These are phyloP conservation scores for Prorops nasuta DNA, from an alignment of 1,140 invertebrate species.

Conservation along the genomic window DNA sequence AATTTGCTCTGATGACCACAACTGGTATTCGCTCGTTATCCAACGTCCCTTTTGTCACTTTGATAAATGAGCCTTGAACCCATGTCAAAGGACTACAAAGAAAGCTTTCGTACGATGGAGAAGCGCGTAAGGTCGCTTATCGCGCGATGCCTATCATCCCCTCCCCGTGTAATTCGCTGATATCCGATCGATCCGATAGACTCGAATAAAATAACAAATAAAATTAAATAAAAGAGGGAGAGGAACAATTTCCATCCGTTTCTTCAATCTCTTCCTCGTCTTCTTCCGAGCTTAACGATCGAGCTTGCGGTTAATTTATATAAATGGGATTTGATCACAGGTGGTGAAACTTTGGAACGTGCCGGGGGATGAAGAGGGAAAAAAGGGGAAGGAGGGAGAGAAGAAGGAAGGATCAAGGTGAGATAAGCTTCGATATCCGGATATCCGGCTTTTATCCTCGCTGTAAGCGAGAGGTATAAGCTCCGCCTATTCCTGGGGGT, in stretches of 20 bases:
- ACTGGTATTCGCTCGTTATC: slow-evolving; percentile 35
- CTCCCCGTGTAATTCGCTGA: too few species aligned
- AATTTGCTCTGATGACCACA: slow-evolving; percentile 29
- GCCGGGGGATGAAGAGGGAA: too few species aligned
- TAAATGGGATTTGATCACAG: too few species aligned
- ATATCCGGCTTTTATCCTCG: slow-evolving; percentile 27
- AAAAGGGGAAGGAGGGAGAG: too few species aligned
- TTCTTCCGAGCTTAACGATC: too few species aligned
- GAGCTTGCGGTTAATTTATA: too few species aligned
- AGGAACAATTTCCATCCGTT: too few species aligned
- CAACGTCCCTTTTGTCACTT: slow-evolving; percentile 28
- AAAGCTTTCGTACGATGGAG: slow-evolving; percentile 8
- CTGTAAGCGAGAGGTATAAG: slow-evolving; percentile 33
- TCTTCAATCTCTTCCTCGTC: too few species aligned
- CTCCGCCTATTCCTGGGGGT: slow-evolving; percentile 45
- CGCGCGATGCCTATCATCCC: not conserved
- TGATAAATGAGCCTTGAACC: slow-evolving; percentile 38
- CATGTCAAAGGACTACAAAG: slow-evolving; percentile 31
- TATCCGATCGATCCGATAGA: too few species aligned
- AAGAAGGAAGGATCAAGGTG: slow-evolving; percentile 20
- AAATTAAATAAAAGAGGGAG: too few species aligned
- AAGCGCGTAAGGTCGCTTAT: not conserved
- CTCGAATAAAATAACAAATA: too few species aligned
- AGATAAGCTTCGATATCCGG: slow-evolving; percentile 36
- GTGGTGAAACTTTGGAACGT: too few species aligned